Conservation (phyloP, 2,797 vertebrate species). For the Sarcophilus harrisii region DNA sequence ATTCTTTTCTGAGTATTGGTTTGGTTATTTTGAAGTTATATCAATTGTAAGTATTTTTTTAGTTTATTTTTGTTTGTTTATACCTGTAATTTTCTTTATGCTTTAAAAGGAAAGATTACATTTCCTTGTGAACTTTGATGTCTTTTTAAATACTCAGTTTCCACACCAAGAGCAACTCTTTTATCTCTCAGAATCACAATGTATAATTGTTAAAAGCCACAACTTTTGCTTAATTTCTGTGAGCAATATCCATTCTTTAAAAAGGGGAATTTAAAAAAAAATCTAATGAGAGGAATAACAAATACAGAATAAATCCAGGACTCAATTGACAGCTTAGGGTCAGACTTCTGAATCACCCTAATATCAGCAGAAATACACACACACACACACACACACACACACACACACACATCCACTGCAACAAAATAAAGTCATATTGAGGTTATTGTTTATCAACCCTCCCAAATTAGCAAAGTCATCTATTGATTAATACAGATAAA, state of each 20-base stretch:
- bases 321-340: neutral
- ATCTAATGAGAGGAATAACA: neutral
- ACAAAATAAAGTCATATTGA: neutral
- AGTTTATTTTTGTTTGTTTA: neutral
- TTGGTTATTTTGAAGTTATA: neutral
- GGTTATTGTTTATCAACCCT: neutral
- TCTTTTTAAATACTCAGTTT: neutral
- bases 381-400: too few species aligned
- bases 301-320: neutral
- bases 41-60: neutral
- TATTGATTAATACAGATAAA: neutral
- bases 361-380: neutral
- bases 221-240: neutral
- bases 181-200: neutral
- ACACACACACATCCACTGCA: neutral
- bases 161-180: neutral
- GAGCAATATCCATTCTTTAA: neutral
- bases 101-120: neutral
- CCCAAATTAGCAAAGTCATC: neutral
- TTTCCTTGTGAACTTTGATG: neutral
- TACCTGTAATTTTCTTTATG: neutral
- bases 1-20: neutral
- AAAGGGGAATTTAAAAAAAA: neutral
- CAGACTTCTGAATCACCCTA: neutral
- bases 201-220: neutral